Conservation (phyloP, 1,140 invertebrate species). For the Maconellicoccus hirsutus region DNA sequence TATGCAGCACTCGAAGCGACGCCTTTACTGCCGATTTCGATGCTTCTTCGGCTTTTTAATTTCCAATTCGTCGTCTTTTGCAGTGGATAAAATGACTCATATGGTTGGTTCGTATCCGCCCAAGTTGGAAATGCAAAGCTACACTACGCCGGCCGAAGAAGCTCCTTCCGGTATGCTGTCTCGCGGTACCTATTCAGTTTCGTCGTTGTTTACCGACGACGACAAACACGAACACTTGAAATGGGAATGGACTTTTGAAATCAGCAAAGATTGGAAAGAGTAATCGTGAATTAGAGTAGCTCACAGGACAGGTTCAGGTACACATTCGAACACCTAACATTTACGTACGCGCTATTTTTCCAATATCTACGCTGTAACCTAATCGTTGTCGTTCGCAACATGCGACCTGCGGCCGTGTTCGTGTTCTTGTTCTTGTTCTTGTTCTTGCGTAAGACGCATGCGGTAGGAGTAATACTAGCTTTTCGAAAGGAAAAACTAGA, state of each 20-base stretch:
- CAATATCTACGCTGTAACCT: no score
- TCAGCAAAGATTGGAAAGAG: constrained; percentile 92
- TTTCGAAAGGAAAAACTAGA: no score
- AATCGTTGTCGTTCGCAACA: no score
- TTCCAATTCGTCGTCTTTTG: constrained; percentile 33
- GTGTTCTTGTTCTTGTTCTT: no score
- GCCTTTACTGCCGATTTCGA: neutral
- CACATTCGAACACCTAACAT: no score
- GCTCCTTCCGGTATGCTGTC: constrained; percentile 86
- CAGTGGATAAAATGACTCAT: constrained; percentile 91
- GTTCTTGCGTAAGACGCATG: no score
- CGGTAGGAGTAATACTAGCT: no score
- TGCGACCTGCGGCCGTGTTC: no score
- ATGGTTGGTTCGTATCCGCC: constrained; percentile 98
- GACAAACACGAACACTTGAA: constrained; percentile 91
- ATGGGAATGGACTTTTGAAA: constrained; percentile 97
- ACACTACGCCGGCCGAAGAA: constrained; percentile 85
- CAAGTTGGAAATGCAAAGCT: constrained; percentile 82
- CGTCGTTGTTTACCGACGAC: constrained; percentile 93
- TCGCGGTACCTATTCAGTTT: constrained; percentile 82
- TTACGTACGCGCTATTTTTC: no score
- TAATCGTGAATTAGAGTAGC: constrained; percentile 31
- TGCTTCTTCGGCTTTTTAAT: constrained; percentile 74
- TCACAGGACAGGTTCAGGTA: no score
- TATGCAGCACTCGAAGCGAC: constrained; percentile 38